A percentile compares a stretch with the other conserved stretches of the same genome.
Evolutionary conservation across 1,140 invertebrate species (phyloP).

Genomic region (Camponotus floridanus): DNA sequence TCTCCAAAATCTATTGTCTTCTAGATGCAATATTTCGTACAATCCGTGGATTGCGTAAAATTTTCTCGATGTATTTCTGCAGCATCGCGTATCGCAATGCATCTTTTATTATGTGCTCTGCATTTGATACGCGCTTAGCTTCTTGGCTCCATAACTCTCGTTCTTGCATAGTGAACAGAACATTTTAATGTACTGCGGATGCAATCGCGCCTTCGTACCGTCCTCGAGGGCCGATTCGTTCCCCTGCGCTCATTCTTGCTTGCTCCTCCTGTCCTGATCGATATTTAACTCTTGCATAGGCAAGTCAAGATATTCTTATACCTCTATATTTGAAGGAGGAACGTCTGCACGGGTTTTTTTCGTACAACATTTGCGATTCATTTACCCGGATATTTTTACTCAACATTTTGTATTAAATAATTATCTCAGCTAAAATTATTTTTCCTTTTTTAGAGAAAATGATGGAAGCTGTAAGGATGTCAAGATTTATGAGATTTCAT

Average conservation of each 20-base stretch:
- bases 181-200: conserved; percentile 48
- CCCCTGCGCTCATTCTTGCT: conserved; percentile 4
- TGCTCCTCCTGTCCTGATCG: conserved; percentile 7
- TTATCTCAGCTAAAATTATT: background rate
- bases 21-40: background rate
- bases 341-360: background rate
- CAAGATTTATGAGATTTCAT: background rate
- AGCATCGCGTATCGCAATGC: background rate
- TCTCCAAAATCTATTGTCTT: background rate
- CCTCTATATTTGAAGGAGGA: background rate
- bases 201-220: conserved; percentile 32
- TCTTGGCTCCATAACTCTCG: conserved; percentile 21
- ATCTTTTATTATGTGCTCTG: background rate
- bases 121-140: conserved; percentile 1
- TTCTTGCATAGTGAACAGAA: background rate
- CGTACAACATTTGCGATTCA: background rate
- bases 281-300: background rate
- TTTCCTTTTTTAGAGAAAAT: background rate
- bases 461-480: background rate
- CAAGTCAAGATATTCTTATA: background rate
- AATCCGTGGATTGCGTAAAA: conserved; percentile 8
- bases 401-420: conserved; percentile 6
- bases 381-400: background rate
- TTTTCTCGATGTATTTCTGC: conserved; percentile 1
- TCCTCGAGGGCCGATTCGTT: conserved; percentile 34